Percentiles rank a stretch among this genome's conserved stretches.
phyloP scores from a whole-genome alignment of 1,140 invertebrate genomes.

The Vanessa atalanta region DNA sequence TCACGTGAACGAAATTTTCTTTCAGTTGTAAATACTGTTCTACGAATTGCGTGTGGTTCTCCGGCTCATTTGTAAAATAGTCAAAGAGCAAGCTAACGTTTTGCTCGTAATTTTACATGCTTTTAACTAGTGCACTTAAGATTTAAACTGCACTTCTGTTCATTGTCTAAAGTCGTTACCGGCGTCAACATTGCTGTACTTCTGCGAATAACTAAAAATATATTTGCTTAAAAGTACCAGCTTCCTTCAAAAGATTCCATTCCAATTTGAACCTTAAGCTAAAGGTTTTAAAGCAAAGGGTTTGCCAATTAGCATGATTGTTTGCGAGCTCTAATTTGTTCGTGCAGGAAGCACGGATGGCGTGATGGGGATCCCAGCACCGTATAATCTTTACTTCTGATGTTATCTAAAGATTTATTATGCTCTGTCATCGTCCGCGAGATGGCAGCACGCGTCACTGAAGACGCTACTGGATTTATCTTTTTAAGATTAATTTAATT shows the following conservation, averaged over 20 bases:
- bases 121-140: conserved; percentile 61
- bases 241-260: conserved; percentile 13
- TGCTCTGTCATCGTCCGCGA: conserved; percentile 73
- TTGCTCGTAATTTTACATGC: conserved; percentile 38
- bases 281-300: conserved; percentile 38
- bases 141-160: conserved; percentile 60
- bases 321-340: conserved; percentile 73
- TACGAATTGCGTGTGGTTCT: conserved; percentile 35
- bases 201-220: conserved; percentile 78
- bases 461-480: conserved; percentile 62
- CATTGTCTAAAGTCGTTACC: conserved; percentile 65
- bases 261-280: conserved; percentile 52
- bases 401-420: conserved; percentile 80
- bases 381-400: conserved; percentile 78
- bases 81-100: conserved; percentile 34
- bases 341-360: conserved; percentile 76
- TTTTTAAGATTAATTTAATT: conserved; percentile 40
- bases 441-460: conserved; percentile 77
- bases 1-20: conserved; percentile 15
- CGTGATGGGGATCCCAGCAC: conserved; percentile 70
- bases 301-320: conserved; percentile 55
- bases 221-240: conserved; percentile 47
- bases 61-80: conserved; percentile 34
- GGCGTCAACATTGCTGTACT: conserved; percentile 55
- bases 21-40: conserved; percentile 22